phyloP scores from a whole-genome alignment of 2,113 vertebrate species.

The Podarcis muralis region DNA sequence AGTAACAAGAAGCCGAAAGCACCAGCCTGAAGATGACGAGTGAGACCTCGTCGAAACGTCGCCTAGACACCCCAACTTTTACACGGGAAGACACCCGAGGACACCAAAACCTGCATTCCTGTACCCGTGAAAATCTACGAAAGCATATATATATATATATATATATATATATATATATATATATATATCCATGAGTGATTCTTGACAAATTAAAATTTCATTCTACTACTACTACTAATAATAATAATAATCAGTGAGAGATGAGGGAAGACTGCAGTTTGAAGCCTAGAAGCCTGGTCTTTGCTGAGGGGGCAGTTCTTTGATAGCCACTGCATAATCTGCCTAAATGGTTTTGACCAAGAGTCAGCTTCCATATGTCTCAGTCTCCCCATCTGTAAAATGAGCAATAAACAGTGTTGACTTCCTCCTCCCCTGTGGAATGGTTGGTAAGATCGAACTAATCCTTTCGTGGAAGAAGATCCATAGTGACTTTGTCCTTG shows the following conservation, averaged over 20 bases:
- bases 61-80: too few relatives aligned
- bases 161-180: too few relatives aligned
- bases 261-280: neutral
- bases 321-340: conserved; percentile 21
- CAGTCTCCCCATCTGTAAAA: conserved; percentile 7
- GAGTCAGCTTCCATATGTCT: neutral
- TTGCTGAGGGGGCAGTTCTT: neutral
- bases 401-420: neutral
- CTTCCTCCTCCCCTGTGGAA: neutral
- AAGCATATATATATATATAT: too few relatives aligned
- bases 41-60: too few relatives aligned
- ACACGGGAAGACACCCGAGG: too few relatives aligned
- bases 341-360: neutral
- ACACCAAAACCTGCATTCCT: too few relatives aligned
- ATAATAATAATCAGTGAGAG: neutral
- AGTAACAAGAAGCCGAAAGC: too few relatives aligned
- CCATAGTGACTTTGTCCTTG: conserved; percentile 18
- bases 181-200: neutral
- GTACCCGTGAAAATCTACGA: too few relatives aligned
- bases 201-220: neutral
- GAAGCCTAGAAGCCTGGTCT: neutral
- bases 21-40: too few relatives aligned
- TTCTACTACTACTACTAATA: conserved; percentile 9
- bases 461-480: neutral
- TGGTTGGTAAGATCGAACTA: neutral